Conservation (phyloP, 1,140 invertebrate species). For the Elymnias hypermnestra region DNA sequence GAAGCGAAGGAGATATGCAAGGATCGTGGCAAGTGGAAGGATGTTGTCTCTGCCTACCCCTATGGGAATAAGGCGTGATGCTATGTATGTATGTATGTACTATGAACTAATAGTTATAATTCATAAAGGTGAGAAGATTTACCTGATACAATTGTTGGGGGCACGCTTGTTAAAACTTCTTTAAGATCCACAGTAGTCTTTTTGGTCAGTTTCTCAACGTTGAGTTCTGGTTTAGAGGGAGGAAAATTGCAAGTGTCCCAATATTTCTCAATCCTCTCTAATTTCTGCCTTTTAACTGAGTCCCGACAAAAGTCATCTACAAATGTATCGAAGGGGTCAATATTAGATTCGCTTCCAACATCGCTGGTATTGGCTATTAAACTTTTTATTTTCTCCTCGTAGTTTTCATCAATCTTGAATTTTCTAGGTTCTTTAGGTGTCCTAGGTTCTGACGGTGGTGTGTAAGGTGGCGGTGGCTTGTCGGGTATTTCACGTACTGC, state of each 20-base stretch:
- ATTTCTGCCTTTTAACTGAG: constrained; percentile 28
- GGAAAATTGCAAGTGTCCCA: constrained; percentile 55
- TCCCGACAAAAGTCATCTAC: constrained; percentile 56
- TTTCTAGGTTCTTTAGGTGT: constrained; percentile 32
- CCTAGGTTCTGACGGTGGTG: constrained; percentile 44
- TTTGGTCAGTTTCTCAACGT: constrained; percentile 28
- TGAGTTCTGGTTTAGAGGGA: constrained; percentile 33
- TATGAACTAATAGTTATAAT: no score
- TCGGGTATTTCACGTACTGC: constrained; percentile 62
- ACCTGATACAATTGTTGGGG: constrained; percentile 48
- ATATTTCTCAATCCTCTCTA: constrained; percentile 41
- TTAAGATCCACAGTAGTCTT: constrained; percentile 34
- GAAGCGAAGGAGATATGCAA: no score
- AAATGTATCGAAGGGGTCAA: constrained; percentile 41
- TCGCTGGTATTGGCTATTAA: constrained; percentile 23
- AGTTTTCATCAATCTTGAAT: constrained; percentile 33
- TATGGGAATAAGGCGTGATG: no score
- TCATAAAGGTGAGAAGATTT: no score
- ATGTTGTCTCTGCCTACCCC: no score
- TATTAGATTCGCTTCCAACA: constrained; percentile 23
- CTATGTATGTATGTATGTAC: no score
- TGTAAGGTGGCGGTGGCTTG: constrained; percentile 65
- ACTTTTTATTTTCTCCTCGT: constrained; percentile 35
- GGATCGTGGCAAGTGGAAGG: no score
- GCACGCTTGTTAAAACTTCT: constrained; percentile 44